These are phyloP conservation scores for Coleophora deauratella DNA, from an alignment of 2,888 invertebrate genomes.

Conservation along the genomic window DNA sequence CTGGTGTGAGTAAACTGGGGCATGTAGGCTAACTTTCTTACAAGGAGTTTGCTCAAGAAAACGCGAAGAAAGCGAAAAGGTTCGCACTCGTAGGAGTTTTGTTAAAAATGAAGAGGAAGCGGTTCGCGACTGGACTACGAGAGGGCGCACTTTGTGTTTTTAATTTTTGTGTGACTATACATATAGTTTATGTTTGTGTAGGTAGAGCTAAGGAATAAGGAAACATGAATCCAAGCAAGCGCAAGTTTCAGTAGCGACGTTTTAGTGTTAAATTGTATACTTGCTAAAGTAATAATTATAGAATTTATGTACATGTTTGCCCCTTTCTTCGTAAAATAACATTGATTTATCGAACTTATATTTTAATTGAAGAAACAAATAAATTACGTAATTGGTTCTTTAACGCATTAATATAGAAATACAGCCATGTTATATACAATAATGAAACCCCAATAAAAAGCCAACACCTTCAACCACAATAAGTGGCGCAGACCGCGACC, in stretches of 20 bases:
- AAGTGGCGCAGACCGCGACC: slow-evolving; percentile 20
- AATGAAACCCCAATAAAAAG: slow-evolving; percentile 18
- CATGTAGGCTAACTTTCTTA: slow-evolving; percentile 57
- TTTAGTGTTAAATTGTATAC: no score
- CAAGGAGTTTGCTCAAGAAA: slow-evolving; percentile 63
- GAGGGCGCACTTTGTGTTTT: slow-evolving; percentile 48
- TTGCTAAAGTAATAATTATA: no score
- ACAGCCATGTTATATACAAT: background rate
- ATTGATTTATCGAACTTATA: no score
- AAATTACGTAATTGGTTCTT: no score
- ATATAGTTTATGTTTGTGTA: background rate
- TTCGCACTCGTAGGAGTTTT: slow-evolving; percentile 61
- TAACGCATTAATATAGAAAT: background rate
- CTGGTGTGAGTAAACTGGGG: slow-evolving; percentile 37
- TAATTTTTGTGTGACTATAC: slow-evolving; percentile 1
- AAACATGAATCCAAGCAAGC: no score
- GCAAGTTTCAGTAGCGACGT: no score
- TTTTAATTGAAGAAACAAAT: no score
- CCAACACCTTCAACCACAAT: slow-evolving; percentile 30
- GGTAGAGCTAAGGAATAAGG: no score
- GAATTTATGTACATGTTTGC: no score
- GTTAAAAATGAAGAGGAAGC: slow-evolving; percentile 52
- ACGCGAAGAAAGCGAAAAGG: slow-evolving; percentile 68
- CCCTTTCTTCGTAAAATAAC: no score
- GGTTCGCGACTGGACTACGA: slow-evolving; percentile 38